Evolutionary conservation across 2,797 vertebrate species (phyloP).

Genomic region (Sphenopsis melanotis): DNA sequence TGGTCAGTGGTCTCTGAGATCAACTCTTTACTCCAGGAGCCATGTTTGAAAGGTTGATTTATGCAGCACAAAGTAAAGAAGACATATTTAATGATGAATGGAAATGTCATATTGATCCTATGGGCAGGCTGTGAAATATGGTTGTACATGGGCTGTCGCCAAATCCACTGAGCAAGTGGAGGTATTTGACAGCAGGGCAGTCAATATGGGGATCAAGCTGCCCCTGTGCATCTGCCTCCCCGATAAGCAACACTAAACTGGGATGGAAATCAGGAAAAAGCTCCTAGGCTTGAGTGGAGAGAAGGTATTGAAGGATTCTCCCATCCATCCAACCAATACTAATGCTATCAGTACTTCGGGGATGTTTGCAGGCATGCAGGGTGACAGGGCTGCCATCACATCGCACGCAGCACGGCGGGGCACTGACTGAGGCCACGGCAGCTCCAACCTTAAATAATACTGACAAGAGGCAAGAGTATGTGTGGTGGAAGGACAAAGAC

Average conservation of each 20-base stretch:
- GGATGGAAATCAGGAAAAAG: neutral
- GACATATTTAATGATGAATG: conserved; percentile 66
- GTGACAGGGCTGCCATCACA: neutral
- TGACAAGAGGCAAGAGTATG: neutral
- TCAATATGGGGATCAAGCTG: neutral
- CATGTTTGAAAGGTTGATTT: conserved; percentile 62
- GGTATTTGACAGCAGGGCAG: neutral
- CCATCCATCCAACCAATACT: neutral
- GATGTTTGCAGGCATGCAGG: neutral
- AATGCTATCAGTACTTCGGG: neutral
- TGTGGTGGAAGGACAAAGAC: neutral
- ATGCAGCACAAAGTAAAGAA: conserved; percentile 60
- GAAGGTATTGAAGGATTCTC: neutral
- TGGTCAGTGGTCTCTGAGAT: neutral
- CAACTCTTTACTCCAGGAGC: neutral
- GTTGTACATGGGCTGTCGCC: neutral
- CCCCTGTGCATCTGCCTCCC: accelerated
- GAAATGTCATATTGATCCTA: conserved; percentile 69
- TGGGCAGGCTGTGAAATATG: conserved; percentile 59
- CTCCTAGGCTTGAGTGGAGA: neutral
- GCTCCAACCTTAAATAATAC: neutral
- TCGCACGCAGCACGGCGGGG: accelerated
- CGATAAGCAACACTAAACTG: accelerated
- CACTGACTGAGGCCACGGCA: neutral
- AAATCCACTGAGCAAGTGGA: neutral